Percentiles rank a stretch among this genome's conserved stretches.
These are phyloP conservation scores for Leuciscus waleckii DNA, from an alignment of 2,797 vertebrate species.

Conservation along the genomic window DNA sequence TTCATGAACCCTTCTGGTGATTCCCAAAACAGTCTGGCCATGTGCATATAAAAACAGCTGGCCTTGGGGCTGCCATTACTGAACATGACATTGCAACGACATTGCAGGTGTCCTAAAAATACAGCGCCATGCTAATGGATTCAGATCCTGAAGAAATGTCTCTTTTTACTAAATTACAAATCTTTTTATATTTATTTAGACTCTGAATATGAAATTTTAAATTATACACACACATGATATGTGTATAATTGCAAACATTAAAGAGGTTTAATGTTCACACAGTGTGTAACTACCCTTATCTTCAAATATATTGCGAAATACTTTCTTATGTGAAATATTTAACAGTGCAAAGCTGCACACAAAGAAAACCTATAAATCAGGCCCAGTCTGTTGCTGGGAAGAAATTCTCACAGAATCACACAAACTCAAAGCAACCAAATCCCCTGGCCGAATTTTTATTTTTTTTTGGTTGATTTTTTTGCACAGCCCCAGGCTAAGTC, in stretches of 20 bases:
- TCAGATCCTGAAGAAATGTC: not conserved
- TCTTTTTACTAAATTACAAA: slow-evolving; percentile 4
- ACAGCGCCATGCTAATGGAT: slow-evolving; percentile 2
- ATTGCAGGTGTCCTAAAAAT: slow-evolving; percentile 52
- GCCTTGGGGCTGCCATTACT: slow-evolving; percentile 54
- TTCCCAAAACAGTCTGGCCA: slow-evolving; percentile 35
- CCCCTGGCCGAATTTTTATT: slow-evolving; percentile 49
- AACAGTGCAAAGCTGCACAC: not conserved
- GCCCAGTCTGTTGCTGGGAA: slow-evolving; percentile 2
- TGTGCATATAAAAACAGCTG: slow-evolving; percentile 55
- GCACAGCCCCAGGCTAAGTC: slow-evolving; percentile 91
- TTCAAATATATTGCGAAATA: not conserved
- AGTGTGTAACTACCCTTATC: not conserved
- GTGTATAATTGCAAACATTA: not conserved
- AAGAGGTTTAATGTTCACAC: not conserved
- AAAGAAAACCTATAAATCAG: slow-evolving; percentile 21
- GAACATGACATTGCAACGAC: slow-evolving; percentile 58
- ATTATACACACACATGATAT: not conserved
- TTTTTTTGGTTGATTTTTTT: slow-evolving; percentile 70
- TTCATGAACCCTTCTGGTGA: slow-evolving; percentile 34
- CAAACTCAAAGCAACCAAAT: slow-evolving; percentile 36
- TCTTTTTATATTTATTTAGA: not conserved
- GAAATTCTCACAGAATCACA: slow-evolving; percentile 38
- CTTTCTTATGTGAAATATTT: slow-evolving; percentile 9
- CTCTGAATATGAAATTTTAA: not conserved